Percentiles rank a stretch among this genome's conserved stretches.
Conservation (phyloP, 2,888 invertebrate genomes). For the Ochropacha duplaris region DNA sequence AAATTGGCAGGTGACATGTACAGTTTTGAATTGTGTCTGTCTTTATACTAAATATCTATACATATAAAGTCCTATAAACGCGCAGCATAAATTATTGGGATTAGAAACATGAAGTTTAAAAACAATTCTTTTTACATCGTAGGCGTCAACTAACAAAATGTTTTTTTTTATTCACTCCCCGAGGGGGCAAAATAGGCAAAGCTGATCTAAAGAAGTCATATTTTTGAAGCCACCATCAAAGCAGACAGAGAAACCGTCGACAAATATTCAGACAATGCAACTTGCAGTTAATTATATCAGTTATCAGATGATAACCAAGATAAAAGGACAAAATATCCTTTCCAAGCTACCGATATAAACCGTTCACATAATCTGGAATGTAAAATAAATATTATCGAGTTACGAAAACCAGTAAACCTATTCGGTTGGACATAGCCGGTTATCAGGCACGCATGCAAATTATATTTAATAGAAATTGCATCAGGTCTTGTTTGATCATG, state of each 20-base stretch:
- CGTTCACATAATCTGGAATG: background rate
- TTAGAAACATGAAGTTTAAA: too few species aligned
- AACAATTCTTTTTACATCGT: too few species aligned
- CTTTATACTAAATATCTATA: too few species aligned
- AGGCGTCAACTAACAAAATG: too few species aligned
- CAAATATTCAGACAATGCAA: background rate
- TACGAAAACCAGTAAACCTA: constrained; percentile 1
- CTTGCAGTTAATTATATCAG: background rate
- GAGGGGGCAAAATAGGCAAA: too few species aligned
- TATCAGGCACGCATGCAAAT: constrained; percentile 38
- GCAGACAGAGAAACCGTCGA: too few species aligned
- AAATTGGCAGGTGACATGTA: constrained; percentile 9
- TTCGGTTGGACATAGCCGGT: background rate
- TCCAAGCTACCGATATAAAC: background rate
- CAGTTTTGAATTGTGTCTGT: constrained; percentile 7
- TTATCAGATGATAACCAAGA: background rate
- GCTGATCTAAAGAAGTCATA: too few species aligned
- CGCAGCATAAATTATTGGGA: too few species aligned
- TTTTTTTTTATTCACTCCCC: too few species aligned
- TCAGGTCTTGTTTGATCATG: constrained; percentile 11
- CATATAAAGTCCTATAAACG: too few species aligned
- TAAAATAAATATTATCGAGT: background rate
- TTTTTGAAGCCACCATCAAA: too few species aligned
- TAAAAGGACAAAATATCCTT: background rate
- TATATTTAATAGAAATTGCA: constrained; percentile 39